Conservation (phyloP, 2,113 vertebrate genomes). For the Herpetotheres cachinnans region DNA sequence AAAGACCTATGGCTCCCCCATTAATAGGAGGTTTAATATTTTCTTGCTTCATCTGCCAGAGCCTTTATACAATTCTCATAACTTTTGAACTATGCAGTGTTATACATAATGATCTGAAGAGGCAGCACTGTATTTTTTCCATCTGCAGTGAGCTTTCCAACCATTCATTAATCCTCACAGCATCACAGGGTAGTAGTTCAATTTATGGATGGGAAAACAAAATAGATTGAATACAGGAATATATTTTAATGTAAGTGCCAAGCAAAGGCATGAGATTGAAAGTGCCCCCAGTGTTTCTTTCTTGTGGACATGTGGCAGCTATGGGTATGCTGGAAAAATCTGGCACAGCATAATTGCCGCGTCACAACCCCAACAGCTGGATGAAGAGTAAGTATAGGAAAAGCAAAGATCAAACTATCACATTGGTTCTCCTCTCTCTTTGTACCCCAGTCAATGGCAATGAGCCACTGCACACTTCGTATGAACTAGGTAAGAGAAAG, state of each 20-base stretch:
- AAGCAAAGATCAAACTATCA: background rate
- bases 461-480: background rate
- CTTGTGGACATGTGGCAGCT: background rate
- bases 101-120: slow-evolving; percentile 14
- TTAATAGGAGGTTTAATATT: background rate
- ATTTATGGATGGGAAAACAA: slow-evolving; percentile 51
- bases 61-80: background rate
- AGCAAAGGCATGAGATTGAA: background rate
- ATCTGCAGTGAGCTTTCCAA: slow-evolving; percentile 36
- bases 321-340: background rate
- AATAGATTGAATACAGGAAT: slow-evolving; percentile 8
- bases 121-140: slow-evolving; percentile 8
- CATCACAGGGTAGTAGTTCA: slow-evolving; percentile 36
- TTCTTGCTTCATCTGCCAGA: background rate
- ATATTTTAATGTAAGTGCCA: background rate
- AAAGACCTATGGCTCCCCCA: background rate
- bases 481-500: too few relatives aligned
- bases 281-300: background rate
- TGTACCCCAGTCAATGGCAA: background rate
- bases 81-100: background rate
- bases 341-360: background rate
- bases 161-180: slow-evolving; percentile 37
- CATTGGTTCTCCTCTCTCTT: background rate
- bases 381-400: background rate
- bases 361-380: background rate